Conservation (phyloP, 2,888 invertebrate genomes). For the Meganola albula region DNA sequence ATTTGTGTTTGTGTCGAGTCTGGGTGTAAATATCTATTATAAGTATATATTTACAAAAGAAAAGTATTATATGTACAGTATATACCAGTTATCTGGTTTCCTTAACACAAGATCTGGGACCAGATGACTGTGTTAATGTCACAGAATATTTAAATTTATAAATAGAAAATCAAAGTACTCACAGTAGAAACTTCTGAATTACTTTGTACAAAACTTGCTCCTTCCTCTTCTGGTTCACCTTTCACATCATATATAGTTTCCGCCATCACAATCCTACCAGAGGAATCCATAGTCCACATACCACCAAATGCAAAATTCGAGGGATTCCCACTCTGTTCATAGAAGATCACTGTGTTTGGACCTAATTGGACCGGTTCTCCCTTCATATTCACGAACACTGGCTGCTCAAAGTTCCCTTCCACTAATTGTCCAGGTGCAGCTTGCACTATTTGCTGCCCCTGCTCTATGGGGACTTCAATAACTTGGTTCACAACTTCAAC, state of each 20-base stretch:
- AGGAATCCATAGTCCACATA: constrained; percentile 73
- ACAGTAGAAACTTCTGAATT: constrained; percentile 61
- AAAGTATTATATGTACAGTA: too few species aligned
- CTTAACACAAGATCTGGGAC: too few species aligned
- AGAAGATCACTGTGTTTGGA: constrained; percentile 70
- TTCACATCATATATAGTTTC: constrained; percentile 74
- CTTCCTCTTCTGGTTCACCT: constrained; percentile 68
- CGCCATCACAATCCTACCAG: constrained; percentile 72
- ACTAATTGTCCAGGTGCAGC: constrained; percentile 69
- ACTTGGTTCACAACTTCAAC: constrained; percentile 65
- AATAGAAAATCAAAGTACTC: constrained; percentile 29
- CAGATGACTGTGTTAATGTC: neutral
- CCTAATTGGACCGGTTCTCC: constrained; percentile 71
- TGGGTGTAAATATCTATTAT: too few species aligned
- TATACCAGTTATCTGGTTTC: too few species aligned
- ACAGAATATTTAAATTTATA: neutral
- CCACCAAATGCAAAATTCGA: constrained; percentile 71
- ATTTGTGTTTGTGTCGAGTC: too few species aligned
- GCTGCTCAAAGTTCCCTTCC: constrained; percentile 71
- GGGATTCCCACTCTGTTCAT: constrained; percentile 69
- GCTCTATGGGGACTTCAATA: constrained; percentile 67
- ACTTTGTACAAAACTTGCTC: constrained; percentile 59
- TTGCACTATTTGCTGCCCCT: constrained; percentile 68
- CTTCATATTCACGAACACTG: constrained; percentile 73
- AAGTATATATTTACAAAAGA: too few species aligned